Evolutionary conservation across 2,113 vertebrate species (phyloP).

Genomic region (Cyphotilapia sp.): DNA sequence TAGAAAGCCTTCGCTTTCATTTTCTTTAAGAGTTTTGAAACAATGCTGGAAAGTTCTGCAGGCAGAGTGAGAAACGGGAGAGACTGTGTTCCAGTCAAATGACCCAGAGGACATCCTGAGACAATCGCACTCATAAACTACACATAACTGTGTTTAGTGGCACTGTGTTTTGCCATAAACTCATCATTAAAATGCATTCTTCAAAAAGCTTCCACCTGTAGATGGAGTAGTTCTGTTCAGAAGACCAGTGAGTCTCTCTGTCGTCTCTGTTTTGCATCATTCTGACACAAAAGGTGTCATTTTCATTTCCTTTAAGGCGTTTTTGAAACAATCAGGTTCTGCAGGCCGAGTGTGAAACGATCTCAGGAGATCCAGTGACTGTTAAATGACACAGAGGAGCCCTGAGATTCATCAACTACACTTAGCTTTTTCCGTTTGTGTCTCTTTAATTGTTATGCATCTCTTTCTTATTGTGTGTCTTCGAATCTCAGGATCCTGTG

Average conservation of each 20-base stretch:
- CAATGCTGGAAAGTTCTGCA: background rate
- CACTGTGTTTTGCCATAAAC: fast-evolving
- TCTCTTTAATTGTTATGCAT: background rate
- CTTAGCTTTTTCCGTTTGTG: background rate
- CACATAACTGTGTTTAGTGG: background rate
- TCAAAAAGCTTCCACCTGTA: background rate
- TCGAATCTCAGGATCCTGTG: fast-evolving
- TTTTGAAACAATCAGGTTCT: background rate
- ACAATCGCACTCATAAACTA: background rate
- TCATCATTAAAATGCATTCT: background rate
- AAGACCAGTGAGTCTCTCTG: fast-evolving
- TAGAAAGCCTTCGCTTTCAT: background rate
- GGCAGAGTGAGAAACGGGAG: background rate
- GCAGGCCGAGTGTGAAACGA: fast-evolving
- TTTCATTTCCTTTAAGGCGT: background rate
- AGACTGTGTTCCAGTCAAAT: background rate
- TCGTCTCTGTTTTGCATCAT: fast-evolving
- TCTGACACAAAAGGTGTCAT: background rate
- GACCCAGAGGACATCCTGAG: background rate
- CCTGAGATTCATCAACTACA: background rate
- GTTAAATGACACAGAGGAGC: background rate
- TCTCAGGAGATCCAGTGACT: fast-evolving
- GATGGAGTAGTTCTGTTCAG: background rate
- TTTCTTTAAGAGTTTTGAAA: background rate
- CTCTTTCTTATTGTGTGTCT: fast-evolving